phyloP scores from a whole-genome alignment of 1,140 invertebrate species.

The Platyscapa corneri region DNA sequence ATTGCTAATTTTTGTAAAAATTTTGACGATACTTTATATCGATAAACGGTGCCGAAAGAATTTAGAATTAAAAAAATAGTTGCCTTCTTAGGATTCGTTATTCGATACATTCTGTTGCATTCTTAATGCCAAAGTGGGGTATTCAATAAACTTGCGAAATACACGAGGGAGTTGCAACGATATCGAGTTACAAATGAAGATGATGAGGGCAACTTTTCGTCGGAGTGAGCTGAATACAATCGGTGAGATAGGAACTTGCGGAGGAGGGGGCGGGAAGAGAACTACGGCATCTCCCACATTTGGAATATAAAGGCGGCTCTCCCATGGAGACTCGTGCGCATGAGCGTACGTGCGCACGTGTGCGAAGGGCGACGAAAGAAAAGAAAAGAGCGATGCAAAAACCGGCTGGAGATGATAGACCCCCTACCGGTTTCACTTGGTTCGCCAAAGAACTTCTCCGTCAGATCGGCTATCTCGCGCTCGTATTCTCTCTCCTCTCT shows the following conservation, averaged over 20 bases:
- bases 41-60: too few species aligned
- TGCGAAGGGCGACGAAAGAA: conserved; percentile 39
- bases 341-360: conserved; percentile 49
- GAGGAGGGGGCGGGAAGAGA: not conserved
- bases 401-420: conserved; percentile 68
- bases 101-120: not conserved
- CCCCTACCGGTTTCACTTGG: conserved; percentile 69
- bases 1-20: too few species aligned
- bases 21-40: too few species aligned
- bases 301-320: conserved; percentile 21
- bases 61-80: not conserved
- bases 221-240: conserved; percentile 32
- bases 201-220: conserved; percentile 23
- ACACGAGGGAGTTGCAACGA: not conserved
- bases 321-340: not conserved
- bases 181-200: conserved; percentile 39
- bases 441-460: conserved; percentile 61
- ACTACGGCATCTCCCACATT: conserved; percentile 1
- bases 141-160: conserved; percentile 26
- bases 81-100: not conserved
- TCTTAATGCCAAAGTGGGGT: too few species aligned
- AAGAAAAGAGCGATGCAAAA: conserved; percentile 68
- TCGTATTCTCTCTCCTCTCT: not conserved
- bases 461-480: conserved; percentile 57
- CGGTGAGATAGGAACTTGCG: not conserved